Evolutionary conservation across 37 sponge, comb jelly and placozoan genomes (phyloP).

Genomic region (Axinella damicornis): DNA sequence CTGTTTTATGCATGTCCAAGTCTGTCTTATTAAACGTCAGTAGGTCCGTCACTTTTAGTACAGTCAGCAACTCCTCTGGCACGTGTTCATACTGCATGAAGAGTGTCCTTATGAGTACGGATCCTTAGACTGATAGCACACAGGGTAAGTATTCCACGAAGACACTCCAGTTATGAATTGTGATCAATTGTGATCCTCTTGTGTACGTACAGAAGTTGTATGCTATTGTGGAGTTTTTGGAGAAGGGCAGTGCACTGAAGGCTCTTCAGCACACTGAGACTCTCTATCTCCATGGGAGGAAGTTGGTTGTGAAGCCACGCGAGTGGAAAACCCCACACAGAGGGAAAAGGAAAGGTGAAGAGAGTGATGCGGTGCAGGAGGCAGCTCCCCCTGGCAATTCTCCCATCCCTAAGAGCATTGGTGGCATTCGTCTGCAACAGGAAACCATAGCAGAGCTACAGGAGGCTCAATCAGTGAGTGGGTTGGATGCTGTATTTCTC

Average conservation of each 20-base stretch:
- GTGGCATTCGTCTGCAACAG: neutral
- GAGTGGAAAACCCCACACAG: neutral
- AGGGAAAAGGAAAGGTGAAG: neutral
- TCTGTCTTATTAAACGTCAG: too few relatives aligned
- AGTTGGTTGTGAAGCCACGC: constrained; percentile 54
- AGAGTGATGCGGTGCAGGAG: too few relatives aligned
- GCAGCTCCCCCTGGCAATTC: too few relatives aligned
- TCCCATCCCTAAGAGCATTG: neutral
- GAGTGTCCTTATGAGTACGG: too few relatives aligned
- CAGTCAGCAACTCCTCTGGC: too few relatives aligned
- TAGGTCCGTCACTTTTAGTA: too few relatives aligned
- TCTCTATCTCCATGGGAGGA: constrained; percentile 27
- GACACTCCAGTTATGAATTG: too few relatives aligned
- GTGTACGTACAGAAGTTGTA: constrained; percentile 5
- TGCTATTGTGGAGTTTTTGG: constrained; percentile 10
- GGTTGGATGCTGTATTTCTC: neutral
- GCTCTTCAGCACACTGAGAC: constrained; percentile 11
- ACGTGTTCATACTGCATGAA: too few relatives aligned
- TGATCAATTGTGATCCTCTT: too few relatives aligned
- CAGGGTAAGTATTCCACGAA: too few relatives aligned
- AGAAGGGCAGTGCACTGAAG: constrained; percentile 6
- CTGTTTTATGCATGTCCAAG: too few relatives aligned
- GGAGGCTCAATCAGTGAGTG: neutral
- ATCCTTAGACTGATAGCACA: too few relatives aligned
- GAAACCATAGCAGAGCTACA: neutral